Percentiles rank a stretch among this genome's conserved stretches.
These are phyloP conservation scores for Achlya flavicornis DNA, from an alignment of 2,888 invertebrate species.

Conservation along the genomic window DNA sequence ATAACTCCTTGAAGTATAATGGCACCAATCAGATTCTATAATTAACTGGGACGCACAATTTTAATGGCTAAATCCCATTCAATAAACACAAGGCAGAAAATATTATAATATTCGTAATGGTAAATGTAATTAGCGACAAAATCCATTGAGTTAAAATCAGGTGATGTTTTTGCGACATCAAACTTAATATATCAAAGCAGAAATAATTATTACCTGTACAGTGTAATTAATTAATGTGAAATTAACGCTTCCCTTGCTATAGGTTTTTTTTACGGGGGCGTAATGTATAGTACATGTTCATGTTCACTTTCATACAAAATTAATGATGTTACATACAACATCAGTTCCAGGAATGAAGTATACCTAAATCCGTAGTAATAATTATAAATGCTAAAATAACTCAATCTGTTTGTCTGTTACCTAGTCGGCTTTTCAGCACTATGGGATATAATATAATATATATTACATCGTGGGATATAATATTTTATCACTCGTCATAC, in stretches of 20 bases:
- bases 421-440: no score
- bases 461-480: no score
- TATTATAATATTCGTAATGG: background rate
- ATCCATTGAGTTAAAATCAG: background rate
- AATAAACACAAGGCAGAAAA: background rate
- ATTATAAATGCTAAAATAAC: no score
- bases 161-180: slow-evolving; percentile 8
- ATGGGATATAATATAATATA: no score
- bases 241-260: slow-evolving; percentile 15
- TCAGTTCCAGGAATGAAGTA: no score
- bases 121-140: slow-evolving; percentile 9
- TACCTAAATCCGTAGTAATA: no score
- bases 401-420: no score
- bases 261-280: background rate
- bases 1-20: background rate
- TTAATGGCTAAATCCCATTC: background rate
- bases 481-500: no score
- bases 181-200: slow-evolving; percentile 15
- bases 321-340: no score
- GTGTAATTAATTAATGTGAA: slow-evolving; percentile 23
- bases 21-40: background rate
- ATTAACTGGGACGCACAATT: background rate
- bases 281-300: background rate
- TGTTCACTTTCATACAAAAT: background rate
- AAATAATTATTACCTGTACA: slow-evolving; percentile 23